These are phyloP conservation scores for Agonum fuliginosum DNA, from an alignment of 2,888 invertebrate species.

Conservation along the genomic window DNA sequence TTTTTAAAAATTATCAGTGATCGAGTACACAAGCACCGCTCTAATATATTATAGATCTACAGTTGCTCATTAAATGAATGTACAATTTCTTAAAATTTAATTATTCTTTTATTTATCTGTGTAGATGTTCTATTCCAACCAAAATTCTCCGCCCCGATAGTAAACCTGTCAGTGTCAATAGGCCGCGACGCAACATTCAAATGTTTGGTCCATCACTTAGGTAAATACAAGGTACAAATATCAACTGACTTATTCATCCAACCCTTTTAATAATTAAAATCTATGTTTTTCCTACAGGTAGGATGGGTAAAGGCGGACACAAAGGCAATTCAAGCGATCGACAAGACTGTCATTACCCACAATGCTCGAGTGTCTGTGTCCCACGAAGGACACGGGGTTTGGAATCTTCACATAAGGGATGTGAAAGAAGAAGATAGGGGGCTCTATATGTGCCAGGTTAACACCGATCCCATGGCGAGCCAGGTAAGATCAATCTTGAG, in stretches of 20 bases:
- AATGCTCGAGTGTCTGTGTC: slow-evolving; percentile 76
- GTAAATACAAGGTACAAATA: slow-evolving; percentile 74
- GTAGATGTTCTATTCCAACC: slow-evolving; percentile 73
- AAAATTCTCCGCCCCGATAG: slow-evolving; percentile 74
- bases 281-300: slow-evolving; percentile 70
- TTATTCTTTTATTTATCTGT: slow-evolving; percentile 45
- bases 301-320: slow-evolving; percentile 78
- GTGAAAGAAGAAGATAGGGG: slow-evolving; percentile 77
- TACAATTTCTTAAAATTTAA: no score
- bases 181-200: slow-evolving; percentile 77
- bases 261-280: neutral
- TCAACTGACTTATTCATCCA: neutral
- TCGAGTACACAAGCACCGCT: no score
- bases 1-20: no score
- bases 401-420: slow-evolving; percentile 77
- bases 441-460: slow-evolving; percentile 79
- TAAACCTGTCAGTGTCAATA: slow-evolving; percentile 75
- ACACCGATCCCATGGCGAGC: slow-evolving; percentile 78
- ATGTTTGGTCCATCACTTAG: slow-evolving; percentile 75
- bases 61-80: no score
- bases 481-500: no score
- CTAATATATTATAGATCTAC: no score
- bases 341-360: slow-evolving; percentile 77
- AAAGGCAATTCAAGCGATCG: slow-evolving; percentile 77
- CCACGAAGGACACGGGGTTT: slow-evolving; percentile 76